Percentiles rank a stretch among this genome's conserved stretches.
These are phyloP conservation scores for Pelusios castaneus DNA, from an alignment of 2,113 vertebrate species.

Conservation along the genomic window DNA sequence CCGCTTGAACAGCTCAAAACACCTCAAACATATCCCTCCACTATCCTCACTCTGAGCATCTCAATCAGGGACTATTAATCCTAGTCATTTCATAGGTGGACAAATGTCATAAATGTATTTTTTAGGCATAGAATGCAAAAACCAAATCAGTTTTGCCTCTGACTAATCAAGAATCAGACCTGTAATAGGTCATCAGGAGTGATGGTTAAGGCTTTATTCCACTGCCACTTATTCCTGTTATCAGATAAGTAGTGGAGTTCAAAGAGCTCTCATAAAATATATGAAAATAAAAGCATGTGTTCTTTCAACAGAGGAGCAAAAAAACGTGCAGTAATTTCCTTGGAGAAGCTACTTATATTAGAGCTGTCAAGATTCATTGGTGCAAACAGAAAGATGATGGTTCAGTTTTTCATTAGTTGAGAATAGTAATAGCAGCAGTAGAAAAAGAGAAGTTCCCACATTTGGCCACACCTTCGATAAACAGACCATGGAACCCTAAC, in stretches of 20 bases:
- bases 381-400: not conserved
- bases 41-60: rapidly evolving
- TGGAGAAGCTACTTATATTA: slow-evolving; percentile 34
- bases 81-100: not conserved
- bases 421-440: not conserved
- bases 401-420: not conserved
- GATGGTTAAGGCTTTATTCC: not conserved
- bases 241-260: not conserved
- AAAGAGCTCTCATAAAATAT: slow-evolving; percentile 18
- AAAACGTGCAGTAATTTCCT: slow-evolving; percentile 26
- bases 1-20: not conserved
- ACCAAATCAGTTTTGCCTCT: rapidly evolving
- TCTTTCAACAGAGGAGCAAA: not conserved
- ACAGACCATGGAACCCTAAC: not conserved
- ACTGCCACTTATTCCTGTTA: not conserved
- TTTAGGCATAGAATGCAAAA: not conserved
- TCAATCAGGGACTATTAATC: not conserved
- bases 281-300: not conserved
- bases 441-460: not conserved
- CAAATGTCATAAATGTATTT: not conserved
- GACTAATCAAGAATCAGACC: not conserved
- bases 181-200: not conserved
- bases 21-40: not conserved
- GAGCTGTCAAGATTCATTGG: slow-evolving; percentile 3
- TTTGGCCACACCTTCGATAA: not conserved